These are phyloP conservation scores for Saturnia japonica DNA, from an alignment of 2,888 invertebrate species.

Conservation along the genomic window DNA sequence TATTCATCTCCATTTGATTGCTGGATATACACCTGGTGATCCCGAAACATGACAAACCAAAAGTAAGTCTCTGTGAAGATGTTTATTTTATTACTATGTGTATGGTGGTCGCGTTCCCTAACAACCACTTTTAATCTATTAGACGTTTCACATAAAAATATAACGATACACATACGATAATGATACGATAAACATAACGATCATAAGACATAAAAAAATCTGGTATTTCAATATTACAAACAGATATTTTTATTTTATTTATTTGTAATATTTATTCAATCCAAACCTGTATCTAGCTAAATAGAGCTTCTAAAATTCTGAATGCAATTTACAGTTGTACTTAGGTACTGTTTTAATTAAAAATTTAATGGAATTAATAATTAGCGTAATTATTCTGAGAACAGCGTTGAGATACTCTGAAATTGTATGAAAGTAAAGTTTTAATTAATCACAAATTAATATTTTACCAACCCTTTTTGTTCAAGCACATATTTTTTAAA, in stretches of 20 bases:
- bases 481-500: background rate
- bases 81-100: too few relatives aligned
- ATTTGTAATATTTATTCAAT: background rate
- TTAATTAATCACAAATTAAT: constrained; percentile 3
- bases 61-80: too few relatives aligned
- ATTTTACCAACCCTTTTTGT: background rate
- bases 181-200: too few relatives aligned
- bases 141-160: too few relatives aligned
- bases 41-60: too few relatives aligned
- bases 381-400: constrained; percentile 7
- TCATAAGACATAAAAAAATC: too few relatives aligned
- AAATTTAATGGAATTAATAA: constrained; percentile 12
- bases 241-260: background rate
- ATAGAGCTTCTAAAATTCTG: background rate
- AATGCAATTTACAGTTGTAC: background rate
- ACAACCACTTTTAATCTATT: too few relatives aligned
- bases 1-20: too few relatives aligned
- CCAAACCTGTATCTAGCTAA: background rate
- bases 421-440: background rate
- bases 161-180: too few relatives aligned
- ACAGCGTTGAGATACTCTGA: background rate
- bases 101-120: too few relatives aligned
- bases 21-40: too few relatives aligned
- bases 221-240: too few relatives aligned
- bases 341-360: constrained; percentile 4